Base-by-base conservation (phyloP, 2,797 vertebrate genomes). In the Octomys mimax region DNA sequence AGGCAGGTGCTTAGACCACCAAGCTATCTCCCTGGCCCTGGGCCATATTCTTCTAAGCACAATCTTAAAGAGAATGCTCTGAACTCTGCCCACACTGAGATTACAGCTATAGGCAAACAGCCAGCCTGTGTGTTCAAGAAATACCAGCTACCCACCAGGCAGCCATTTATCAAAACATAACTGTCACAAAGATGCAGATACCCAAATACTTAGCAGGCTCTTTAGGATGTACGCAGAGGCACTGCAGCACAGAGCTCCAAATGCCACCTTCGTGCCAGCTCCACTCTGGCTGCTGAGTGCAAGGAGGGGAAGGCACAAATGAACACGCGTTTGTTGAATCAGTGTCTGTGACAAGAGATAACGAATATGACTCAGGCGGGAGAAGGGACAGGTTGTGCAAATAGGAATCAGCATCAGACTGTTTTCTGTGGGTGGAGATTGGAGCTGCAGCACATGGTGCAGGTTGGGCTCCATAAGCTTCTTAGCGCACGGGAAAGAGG, bases 341-440 rank as follows among this genome's bases (percentile, higher is more conserved):
- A 78, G 93, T 85, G 24, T 81, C 96, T 96, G 96, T 78, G 93
- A 96, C 92, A 80, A 79, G 77, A 92, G 96, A 96, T 95, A 97
- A 83, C 92, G 88, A 87, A 89, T 24, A 71, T 92, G 95, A 91
- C 62, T 84, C 94, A 42, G 77, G 97, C 83, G 94, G 83, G 68
- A 90, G 95, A 95, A 96, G 95, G 87, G 88, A 64, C 13, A 10
- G 59, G 54, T 66, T 81, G 95, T 81, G 78, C 92, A 92, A 92
- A 93, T 9, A 75, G 61, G 89, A 87, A 82, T 57, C 78, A 6
- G 75, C 26, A 9, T 22, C 49, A 2, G 31, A 8, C 39, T 64
- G 59, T 88, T 64, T 54, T 46, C 42, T 3, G 0, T 7, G 39
- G 62, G 12, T 39, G 70, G 66, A 28, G 42, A 71, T 0, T 22